Conservation (phyloP, 2,113 vertebrate species). For the Riparia riparia region DNA sequence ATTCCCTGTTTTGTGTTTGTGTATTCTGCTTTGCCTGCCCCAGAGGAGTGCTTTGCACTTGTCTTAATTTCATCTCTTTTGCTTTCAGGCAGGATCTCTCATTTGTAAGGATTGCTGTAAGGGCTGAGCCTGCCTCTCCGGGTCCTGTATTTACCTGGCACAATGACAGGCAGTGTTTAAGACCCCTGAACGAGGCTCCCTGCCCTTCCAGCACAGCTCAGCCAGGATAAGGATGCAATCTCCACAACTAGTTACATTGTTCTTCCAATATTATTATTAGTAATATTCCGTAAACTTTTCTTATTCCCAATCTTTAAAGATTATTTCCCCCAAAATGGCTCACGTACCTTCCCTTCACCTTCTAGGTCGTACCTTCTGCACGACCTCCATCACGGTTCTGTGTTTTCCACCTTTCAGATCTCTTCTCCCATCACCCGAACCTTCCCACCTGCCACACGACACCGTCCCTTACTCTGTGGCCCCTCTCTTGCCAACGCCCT, state of each 20-base stretch:
- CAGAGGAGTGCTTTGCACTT: constrained; percentile 34
- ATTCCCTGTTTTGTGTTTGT: constrained; percentile 22
- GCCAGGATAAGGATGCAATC: neutral
- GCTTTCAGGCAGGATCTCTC: constrained; percentile 33
- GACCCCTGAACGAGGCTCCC: neutral
- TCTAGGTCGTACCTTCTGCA: fast-evolving
- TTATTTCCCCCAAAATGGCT: neutral
- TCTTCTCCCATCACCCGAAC: neutral
- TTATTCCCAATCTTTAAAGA: neutral
- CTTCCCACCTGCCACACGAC: neutral
- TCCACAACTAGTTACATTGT: neutral
- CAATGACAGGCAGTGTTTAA: neutral
- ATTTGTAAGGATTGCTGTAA: constrained; percentile 13
- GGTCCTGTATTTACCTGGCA: neutral
- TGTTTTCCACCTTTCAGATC: neutral
- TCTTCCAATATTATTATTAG: neutral
- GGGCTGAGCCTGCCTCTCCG: neutral
- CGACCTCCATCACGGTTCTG: neutral
- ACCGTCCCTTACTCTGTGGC: fast-evolving
- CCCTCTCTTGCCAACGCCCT: neutral
- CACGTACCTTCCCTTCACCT: neutral
- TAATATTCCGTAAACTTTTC: neutral
- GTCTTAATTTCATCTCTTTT: constrained; percentile 59
- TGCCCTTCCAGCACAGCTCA: neutral
- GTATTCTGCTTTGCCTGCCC: constrained; percentile 18